Percentiles rank a stretch among this genome's conserved stretches.
phyloP scores from a whole-genome alignment of 1,140 invertebrate genomes.

The Aleiodes sp. region DNA sequence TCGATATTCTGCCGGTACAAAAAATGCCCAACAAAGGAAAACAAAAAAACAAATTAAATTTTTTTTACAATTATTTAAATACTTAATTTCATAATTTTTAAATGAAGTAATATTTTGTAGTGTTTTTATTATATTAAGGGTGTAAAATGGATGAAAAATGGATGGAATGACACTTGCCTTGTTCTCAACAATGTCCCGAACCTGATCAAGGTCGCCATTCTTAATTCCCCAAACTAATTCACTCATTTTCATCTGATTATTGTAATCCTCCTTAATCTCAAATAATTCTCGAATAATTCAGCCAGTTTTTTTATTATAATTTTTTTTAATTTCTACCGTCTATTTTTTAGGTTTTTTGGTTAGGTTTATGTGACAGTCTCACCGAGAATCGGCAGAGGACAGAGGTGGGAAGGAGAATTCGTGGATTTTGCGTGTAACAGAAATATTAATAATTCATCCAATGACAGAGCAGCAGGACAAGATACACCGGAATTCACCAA shows the following conservation, averaged over 20 bases:
- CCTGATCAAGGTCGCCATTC: conserved; percentile 92
- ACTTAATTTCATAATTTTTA: no score
- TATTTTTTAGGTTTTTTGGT: neutral
- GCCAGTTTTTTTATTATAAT: conserved; percentile 30
- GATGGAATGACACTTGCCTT: conserved; percentile 69
- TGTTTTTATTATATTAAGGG: neutral
- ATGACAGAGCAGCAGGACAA: neutral
- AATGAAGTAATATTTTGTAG: no score
- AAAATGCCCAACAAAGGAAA: conserved; percentile 35
- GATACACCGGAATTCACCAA: neutral
- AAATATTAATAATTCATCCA: neutral
- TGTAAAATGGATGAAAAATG: conserved; percentile 12
- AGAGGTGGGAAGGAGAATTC: neutral
- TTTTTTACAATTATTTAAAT: conserved; percentile 1
- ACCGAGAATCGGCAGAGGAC: neutral
- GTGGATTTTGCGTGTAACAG: neutral
- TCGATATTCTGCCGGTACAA: conserved; percentile 76
- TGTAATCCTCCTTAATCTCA: neutral
- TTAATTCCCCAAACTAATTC: conserved; percentile 93
- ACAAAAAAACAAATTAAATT: conserved; percentile 5
- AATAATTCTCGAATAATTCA: neutral
- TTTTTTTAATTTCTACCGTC: no score
- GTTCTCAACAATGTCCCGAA: conserved; percentile 86
- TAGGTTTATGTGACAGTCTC: neutral
- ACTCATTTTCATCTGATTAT: conserved; percentile 69